Evolutionary conservation across 2,797 vertebrate genomes (phyloP).

Genomic region (Halcyon smyrnensis): DNA sequence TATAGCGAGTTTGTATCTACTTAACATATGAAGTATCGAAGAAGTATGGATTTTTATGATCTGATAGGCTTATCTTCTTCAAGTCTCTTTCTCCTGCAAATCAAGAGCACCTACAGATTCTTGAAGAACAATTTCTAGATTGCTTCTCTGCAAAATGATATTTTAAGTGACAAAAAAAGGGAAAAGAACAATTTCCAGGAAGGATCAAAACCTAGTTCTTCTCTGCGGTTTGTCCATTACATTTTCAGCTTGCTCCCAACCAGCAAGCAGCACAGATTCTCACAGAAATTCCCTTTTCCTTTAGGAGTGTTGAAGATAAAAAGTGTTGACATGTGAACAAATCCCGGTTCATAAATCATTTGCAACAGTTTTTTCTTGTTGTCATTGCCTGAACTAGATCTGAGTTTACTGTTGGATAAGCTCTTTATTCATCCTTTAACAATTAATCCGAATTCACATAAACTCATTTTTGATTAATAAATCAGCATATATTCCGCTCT

Average conservation of each 20-base stretch:
- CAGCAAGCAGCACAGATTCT: background rate
- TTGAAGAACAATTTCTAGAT: background rate
- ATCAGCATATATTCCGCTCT: background rate
- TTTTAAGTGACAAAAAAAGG: background rate
- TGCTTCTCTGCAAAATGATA: background rate
- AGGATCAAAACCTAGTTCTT: background rate
- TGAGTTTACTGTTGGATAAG: background rate
- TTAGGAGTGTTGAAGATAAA: background rate
- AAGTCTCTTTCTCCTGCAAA: background rate
- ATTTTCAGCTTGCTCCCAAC: background rate
- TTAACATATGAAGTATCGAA: background rate
- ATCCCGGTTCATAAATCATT: background rate
- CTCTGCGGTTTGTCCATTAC: background rate
- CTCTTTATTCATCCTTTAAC: background rate
- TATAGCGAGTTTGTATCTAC: background rate
- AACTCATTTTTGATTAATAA: background rate
- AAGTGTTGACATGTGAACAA: background rate
- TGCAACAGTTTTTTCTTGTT: background rate
- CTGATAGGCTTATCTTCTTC: background rate
- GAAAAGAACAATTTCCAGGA: background rate
- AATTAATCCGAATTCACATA: background rate
- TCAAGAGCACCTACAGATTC: background rate
- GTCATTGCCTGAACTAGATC: background rate
- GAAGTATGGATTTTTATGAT: background rate
- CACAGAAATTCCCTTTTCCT: background rate